phyloP scores from a whole-genome alignment of 2,797 vertebrate species.

The Malacoctenus gilli region DNA sequence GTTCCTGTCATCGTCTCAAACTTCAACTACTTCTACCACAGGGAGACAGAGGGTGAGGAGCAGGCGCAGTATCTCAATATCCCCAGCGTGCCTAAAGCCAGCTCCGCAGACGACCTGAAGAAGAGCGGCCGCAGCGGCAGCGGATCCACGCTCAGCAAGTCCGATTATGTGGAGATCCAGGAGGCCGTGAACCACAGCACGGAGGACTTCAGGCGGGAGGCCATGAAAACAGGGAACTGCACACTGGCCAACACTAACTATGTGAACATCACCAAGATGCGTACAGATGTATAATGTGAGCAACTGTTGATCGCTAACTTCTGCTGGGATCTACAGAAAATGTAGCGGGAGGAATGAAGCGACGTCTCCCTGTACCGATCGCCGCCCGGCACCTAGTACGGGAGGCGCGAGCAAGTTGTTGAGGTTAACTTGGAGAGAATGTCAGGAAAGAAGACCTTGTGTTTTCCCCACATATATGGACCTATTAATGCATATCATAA shows the following conservation, averaged over 20 bases:
- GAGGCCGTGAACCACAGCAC: constrained; percentile 94
- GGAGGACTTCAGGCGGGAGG: constrained; percentile 94
- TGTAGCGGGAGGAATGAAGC: constrained; percentile 18
- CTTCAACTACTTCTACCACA: constrained; percentile 99
- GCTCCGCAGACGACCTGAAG: constrained; percentile 89
- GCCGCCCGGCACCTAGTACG: constrained; percentile 2
- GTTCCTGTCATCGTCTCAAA: constrained; percentile 99
- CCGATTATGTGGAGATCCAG: constrained; percentile 97
- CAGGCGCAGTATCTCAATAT: constrained; percentile 96
- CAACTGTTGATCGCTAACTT: constrained; percentile 8
- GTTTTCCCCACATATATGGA: constrained; percentile 29
- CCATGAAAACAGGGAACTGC: constrained; percentile 96
- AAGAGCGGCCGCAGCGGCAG: constrained; percentile 92
- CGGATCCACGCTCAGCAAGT: constrained; percentile 94
- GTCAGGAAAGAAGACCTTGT: constrained; percentile 33
- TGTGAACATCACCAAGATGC: constrained; percentile 99
- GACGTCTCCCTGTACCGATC: constrained; percentile 18
- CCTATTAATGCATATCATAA: constrained; percentile 38
- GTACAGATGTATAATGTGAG: constrained; percentile 90
- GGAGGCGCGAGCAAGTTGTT: constrained; percentile 33
- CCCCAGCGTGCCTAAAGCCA: constrained; percentile 91
- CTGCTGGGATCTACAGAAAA: constrained; percentile 30
- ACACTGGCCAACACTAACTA: constrained; percentile 97
- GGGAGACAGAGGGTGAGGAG: constrained; percentile 97
- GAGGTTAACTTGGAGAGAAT: constrained; percentile 23